Evolutionary conservation across 2,113 vertebrate genomes (phyloP).

Genomic region (Tretioscincus oriximinensis): DNA sequence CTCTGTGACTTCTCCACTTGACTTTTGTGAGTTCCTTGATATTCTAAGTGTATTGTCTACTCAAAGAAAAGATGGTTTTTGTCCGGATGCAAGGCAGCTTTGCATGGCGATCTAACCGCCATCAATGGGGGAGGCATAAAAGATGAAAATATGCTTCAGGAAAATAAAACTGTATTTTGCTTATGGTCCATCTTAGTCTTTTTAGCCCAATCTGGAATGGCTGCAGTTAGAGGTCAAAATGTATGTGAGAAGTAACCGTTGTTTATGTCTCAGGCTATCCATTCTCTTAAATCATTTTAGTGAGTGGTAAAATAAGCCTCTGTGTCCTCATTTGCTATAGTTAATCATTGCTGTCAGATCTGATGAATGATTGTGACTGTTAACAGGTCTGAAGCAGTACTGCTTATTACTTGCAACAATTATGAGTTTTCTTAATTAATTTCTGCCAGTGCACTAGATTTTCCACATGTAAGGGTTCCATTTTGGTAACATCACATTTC

Average conservation of each 20-base stretch:
- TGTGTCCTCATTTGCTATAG: background rate
- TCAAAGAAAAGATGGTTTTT: background rate
- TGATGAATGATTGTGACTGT: no score
- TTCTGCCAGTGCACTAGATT: background rate
- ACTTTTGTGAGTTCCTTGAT: background rate
- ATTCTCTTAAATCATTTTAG: background rate
- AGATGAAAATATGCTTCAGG: background rate
- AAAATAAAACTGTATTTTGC: background rate
- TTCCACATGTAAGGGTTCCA: background rate
- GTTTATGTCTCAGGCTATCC: background rate
- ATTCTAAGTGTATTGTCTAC: background rate
- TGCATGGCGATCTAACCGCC: background rate
- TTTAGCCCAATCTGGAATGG: background rate
- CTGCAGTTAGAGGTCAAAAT: background rate
- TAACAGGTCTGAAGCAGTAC: background rate
- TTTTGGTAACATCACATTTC: no score
- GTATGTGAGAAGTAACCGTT: background rate
- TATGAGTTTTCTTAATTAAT: background rate
- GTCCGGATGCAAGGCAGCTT: background rate
- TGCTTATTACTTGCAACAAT: background rate
- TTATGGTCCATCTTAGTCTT: background rate
- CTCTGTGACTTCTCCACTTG: background rate
- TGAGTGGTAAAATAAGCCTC: background rate
- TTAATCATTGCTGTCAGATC: background rate
- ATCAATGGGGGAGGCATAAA: background rate